Evolutionary conservation across 2,797 vertebrate genomes (phyloP).

Genomic region (Danionella dracula): DNA sequence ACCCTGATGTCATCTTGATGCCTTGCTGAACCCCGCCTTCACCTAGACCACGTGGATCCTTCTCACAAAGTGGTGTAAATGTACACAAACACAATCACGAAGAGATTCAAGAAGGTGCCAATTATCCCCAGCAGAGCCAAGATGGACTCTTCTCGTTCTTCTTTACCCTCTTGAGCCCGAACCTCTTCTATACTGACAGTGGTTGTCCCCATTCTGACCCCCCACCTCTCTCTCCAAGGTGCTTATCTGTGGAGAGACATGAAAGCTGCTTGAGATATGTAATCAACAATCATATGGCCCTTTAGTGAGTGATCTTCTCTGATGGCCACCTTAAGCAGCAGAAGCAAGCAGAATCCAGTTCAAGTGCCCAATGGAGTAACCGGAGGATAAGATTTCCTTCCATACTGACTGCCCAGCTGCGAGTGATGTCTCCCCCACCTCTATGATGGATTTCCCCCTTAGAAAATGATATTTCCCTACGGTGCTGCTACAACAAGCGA

Average conservation of each 20-base stretch:
- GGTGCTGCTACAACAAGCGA: conserved; percentile 15
- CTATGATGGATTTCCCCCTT: conserved; percentile 17
- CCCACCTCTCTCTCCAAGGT: conserved; percentile 67
- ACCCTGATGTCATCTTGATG: conserved; percentile 27
- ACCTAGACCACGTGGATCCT: neutral
- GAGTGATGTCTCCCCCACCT: conserved; percentile 18
- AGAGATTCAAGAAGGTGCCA: conserved; percentile 85
- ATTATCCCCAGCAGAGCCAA: conserved; percentile 84
- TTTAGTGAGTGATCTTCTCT: neutral
- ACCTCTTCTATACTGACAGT: conserved; percentile 81
- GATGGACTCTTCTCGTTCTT: conserved; percentile 87
- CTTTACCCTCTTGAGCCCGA: conserved; percentile 78
- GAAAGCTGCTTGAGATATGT: neutral
- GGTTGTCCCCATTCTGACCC: conserved; percentile 76
- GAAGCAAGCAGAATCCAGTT: neutral
- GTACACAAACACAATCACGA: conserved; percentile 86
- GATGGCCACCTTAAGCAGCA: neutral
- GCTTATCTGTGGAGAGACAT: conserved; percentile 70
- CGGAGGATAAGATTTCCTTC: neutral
- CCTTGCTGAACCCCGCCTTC: neutral
- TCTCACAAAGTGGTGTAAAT: conserved; percentile 85
- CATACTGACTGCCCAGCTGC: conserved; percentile 8
- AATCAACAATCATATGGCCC: neutral
- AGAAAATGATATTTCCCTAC: conserved; percentile 26
- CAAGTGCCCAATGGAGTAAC: neutral